A percentile compares a stretch with the other conserved stretches of the same genome.
Conservation (phyloP, 2,797 vertebrate genomes). For the Hypotaenidia philippensis region DNA sequence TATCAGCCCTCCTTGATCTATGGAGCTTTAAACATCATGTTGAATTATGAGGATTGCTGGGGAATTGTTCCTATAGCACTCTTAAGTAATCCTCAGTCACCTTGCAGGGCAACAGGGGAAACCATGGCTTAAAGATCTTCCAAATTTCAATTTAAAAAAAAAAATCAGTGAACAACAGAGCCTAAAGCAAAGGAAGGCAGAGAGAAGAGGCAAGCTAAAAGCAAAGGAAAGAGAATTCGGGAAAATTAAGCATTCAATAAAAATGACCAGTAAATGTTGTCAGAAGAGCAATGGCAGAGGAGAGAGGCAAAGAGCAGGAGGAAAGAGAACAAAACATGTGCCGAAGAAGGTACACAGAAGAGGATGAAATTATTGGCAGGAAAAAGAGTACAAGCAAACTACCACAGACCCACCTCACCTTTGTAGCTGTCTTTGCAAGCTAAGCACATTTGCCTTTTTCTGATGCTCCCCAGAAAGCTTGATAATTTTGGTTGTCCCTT, state of each 20-base stretch:
- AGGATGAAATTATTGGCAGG: background rate
- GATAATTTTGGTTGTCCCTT: background rate
- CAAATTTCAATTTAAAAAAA: constrained; percentile 35
- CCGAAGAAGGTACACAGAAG: background rate
- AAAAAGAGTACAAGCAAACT: background rate
- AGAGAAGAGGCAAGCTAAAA: background rate
- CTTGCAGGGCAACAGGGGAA: constrained; percentile 13
- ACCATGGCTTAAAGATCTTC: constrained; percentile 9
- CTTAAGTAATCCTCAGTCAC: constrained; percentile 50
- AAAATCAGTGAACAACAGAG: background rate
- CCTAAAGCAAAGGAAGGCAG: background rate
- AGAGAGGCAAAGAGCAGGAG: background rate
- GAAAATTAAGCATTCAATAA: background rate
- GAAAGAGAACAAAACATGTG: background rate
- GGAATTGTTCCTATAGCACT: constrained; percentile 26
- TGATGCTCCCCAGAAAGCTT: background rate
- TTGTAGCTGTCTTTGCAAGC: background rate
- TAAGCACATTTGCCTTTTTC: background rate
- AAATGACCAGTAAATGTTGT: background rate
- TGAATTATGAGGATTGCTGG: constrained; percentile 41
- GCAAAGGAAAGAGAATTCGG: background rate
- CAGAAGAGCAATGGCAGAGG: background rate
- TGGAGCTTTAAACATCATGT: constrained; percentile 62
- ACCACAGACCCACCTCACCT: background rate
- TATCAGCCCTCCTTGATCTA: constrained; percentile 66